These are phyloP conservation scores for Taurulus bubalis DNA, from an alignment of 2,113 vertebrate species.

Conservation along the genomic window DNA sequence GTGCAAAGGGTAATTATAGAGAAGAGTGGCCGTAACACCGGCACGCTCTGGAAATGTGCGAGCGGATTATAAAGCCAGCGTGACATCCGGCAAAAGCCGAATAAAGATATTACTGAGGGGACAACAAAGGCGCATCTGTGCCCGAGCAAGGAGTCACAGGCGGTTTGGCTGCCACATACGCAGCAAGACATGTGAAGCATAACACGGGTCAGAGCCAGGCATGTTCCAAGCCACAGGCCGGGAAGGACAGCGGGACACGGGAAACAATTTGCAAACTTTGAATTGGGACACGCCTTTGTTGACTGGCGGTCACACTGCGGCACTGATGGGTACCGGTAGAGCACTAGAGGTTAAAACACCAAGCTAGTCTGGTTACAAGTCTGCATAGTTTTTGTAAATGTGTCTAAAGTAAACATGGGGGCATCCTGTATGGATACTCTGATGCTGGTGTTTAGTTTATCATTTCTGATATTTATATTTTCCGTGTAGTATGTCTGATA, in stretches of 20 bases:
- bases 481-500: not conserved
- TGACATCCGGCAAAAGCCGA: conserved; percentile 40
- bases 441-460: not conserved
- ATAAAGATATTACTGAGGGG: conserved; percentile 32
- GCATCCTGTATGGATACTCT: not conserved
- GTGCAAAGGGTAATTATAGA: conserved; percentile 31
- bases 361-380: not conserved
- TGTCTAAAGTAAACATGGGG: not conserved
- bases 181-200: not conserved
- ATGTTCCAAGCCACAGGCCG: conserved; percentile 63
- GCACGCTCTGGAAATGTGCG: conserved; percentile 31
- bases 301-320: not conserved
- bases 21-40: not conserved
- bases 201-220: not conserved
- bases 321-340: not conserved
- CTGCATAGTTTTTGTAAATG: not conserved
- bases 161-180: not conserved
- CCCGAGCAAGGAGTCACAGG: not conserved
- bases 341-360: not conserved
- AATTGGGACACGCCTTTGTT: not conserved
- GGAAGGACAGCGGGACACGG: conserved; percentile 48
- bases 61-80: conserved; percentile 33
- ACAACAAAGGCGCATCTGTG: conserved; percentile 19
- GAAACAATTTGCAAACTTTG: conserved; percentile 32
- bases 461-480: not conserved